Percentiles rank a stretch among this genome's conserved stretches.
Evolutionary conservation across 2,797 vertebrate species (phyloP).

Genomic region (Passerculus sandwichensis): DNA sequence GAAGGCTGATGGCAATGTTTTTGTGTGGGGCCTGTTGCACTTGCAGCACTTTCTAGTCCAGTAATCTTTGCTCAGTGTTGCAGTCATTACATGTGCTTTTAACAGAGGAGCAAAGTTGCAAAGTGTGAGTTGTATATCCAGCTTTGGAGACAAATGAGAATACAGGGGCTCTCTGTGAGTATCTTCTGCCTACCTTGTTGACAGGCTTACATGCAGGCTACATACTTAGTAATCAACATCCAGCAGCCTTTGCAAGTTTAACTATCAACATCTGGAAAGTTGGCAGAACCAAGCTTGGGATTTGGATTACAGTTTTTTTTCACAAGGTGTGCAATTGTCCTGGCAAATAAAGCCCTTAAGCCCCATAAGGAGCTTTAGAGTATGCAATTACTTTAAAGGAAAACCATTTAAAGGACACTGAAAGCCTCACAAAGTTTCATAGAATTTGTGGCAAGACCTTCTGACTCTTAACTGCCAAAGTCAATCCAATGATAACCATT

Average conservation of each 20-base stretch:
- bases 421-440: slow-evolving; percentile 29
- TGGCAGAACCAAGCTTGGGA: background rate
- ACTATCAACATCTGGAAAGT: background rate
- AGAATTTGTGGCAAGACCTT: slow-evolving; percentile 1
- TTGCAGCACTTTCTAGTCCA: background rate
- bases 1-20: background rate
- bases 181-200: background rate
- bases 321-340: slow-evolving; percentile 37
- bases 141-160: background rate
- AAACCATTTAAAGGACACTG: slow-evolving; percentile 6
- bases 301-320: slow-evolving; percentile 30
- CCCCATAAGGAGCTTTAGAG: slow-evolving; percentile 14
- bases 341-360: slow-evolving; percentile 42
- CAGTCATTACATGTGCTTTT: background rate
- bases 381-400: slow-evolving; percentile 26
- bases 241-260: background rate
- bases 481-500: background rate
- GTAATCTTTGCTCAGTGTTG: background rate
- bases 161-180: background rate
- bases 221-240: background rate
- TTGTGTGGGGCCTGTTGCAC: background rate
- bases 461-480: background rate
- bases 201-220: background rate
- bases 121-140: background rate
- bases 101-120: rapidly evolving